These are phyloP conservation scores for Drosophila grimshawi DNA, from an alignment of 1,140 invertebrate genomes.

Conservation along the genomic window DNA sequence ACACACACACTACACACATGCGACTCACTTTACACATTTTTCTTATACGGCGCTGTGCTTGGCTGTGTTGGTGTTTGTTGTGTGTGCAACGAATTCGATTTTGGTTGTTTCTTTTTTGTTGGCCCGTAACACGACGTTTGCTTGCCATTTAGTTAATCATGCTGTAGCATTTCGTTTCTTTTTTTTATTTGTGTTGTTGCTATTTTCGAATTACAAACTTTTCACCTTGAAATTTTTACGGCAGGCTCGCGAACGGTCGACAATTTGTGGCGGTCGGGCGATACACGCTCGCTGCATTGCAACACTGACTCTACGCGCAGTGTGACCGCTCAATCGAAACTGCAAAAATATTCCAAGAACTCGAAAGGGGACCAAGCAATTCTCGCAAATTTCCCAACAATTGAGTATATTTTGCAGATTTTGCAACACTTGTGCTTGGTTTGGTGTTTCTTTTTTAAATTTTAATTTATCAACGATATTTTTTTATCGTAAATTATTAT, in stretches of 20 bases:
- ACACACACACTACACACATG: conserved; percentile 58
- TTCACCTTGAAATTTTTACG: conserved; percentile 76
- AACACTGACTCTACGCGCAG: conserved; percentile 34
- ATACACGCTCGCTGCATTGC: conserved; percentile 37
- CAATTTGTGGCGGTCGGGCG: conserved; percentile 51
- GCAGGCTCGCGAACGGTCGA: conserved; percentile 53
- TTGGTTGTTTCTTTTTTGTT: conserved; percentile 1
- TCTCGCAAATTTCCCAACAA: background rate
- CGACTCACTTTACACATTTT: conserved; percentile 71
- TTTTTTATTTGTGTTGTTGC: conserved; percentile 34
- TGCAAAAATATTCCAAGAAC: conserved; percentile 3
- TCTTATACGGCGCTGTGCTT: conserved; percentile 58
- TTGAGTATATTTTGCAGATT: background rate
- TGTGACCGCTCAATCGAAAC: conserved; percentile 29
- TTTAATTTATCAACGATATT: no score
- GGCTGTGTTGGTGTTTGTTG: conserved; percentile 27
- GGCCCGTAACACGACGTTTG: conserved; percentile 8
- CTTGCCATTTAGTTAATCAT: conserved; percentile 45
- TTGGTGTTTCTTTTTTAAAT: no score
- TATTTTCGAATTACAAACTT: conserved; percentile 73
- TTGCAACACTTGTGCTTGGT: background rate
- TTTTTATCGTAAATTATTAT: no score
- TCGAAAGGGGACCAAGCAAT: background rate
- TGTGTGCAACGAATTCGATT: conserved; percentile 14
- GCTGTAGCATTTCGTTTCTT: background rate